These are phyloP conservation scores for Harpalus rufipes DNA, from an alignment of 2,888 invertebrate genomes.

Conservation along the genomic window DNA sequence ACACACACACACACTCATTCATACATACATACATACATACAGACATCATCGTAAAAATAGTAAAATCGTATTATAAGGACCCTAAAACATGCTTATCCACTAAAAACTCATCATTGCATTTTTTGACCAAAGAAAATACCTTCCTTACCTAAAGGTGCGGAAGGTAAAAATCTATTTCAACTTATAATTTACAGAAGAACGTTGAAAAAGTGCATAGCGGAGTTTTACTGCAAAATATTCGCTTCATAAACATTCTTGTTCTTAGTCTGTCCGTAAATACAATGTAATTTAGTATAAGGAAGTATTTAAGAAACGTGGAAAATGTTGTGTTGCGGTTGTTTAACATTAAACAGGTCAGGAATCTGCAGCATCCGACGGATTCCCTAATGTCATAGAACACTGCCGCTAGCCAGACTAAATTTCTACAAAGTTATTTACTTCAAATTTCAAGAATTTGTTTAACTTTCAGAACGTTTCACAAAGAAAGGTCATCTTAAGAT, in stretches of 20 bases:
- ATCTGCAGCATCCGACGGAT: slow-evolving; percentile 44
- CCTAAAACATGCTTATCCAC: too few species aligned
- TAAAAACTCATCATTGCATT: too few species aligned
- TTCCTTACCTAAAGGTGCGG: too few species aligned
- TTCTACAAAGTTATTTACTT: background rate
- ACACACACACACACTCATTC: too few species aligned
- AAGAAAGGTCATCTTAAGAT: background rate
- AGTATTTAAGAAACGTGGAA: slow-evolving; percentile 43
- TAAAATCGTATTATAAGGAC: too few species aligned
- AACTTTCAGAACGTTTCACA: background rate
- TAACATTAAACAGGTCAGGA: slow-evolving; percentile 10
- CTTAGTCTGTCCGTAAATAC: background rate
- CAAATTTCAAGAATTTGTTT: slow-evolving; percentile 3
- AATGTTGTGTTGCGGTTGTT: slow-evolving; percentile 44
- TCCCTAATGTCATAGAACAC: slow-evolving; percentile 16
- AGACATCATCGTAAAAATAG: too few species aligned
- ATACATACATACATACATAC: too few species aligned
- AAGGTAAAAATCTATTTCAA: too few species aligned
- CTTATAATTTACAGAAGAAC: too few species aligned
- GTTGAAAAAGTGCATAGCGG: too few species aligned
- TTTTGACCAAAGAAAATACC: too few species aligned
- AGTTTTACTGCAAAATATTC: background rate
- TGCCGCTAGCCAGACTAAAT: background rate
- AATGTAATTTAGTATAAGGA: slow-evolving; percentile 1
- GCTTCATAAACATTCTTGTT: background rate